Evolutionary conservation across 2,797 vertebrate species (phyloP).

Genomic region (Eutrigla gurnardus): DNA sequence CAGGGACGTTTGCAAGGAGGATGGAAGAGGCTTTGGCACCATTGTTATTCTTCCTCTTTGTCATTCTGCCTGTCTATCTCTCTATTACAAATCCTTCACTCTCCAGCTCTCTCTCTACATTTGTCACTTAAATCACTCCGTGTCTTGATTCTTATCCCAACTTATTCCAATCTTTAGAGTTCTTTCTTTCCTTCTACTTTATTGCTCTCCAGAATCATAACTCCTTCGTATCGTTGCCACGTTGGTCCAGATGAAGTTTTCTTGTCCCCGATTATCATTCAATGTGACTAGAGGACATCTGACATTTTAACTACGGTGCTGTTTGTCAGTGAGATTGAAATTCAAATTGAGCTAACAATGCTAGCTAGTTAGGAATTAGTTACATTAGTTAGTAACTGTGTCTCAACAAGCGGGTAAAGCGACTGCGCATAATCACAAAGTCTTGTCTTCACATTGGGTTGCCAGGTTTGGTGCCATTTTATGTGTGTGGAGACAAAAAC

Average conservation of each 20-base stretch:
- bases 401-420: not conserved
- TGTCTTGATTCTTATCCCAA: constrained; percentile 48
- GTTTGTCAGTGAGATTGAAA: constrained; percentile 11
- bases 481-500: not conserved
- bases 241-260: not conserved
- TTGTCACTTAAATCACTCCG: constrained; percentile 38
- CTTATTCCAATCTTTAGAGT: constrained; percentile 33
- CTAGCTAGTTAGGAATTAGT: too few species aligned
- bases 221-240: not conserved
- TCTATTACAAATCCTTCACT: constrained; percentile 69
- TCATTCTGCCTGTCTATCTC: constrained; percentile 71
- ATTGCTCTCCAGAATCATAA: constrained; percentile 5
- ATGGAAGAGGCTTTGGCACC: constrained; percentile 73
- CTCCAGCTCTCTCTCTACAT: constrained; percentile 40
- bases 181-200: not conserved
- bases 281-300: too few species aligned
- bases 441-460: not conserved
- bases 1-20: constrained; percentile 75
- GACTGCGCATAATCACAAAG: not conserved
- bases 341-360: not conserved
- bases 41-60: constrained; percentile 78
- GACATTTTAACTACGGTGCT: not conserved
- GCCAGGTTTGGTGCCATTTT: not conserved
- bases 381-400: not conserved
- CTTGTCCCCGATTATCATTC: not conserved